phyloP scores from a whole-genome alignment of 2,797 vertebrate genomes.

The Sebastes nivosus region DNA sequence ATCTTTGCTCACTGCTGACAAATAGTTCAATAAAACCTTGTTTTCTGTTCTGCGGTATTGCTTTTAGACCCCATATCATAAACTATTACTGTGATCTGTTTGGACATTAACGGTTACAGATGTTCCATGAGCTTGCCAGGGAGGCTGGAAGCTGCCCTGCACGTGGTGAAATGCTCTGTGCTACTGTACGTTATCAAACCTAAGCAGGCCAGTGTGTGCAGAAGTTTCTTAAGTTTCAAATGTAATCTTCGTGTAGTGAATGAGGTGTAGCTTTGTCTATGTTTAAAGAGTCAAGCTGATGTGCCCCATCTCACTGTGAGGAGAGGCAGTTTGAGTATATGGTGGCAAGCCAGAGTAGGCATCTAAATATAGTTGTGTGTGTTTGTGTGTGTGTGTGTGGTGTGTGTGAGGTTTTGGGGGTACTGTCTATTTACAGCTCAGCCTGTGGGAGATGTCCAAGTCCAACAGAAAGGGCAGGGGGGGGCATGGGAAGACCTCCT shows the following conservation, averaged over 20 bases:
- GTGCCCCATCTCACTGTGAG: slow-evolving; percentile 19
- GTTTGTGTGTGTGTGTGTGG: slow-evolving; percentile 28
- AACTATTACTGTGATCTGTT: slow-evolving; percentile 43
- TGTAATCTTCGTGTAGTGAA: neutral
- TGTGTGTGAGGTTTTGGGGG: slow-evolving; percentile 63
- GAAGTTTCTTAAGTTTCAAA: neutral
- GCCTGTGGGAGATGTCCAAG: slow-evolving; percentile 83
- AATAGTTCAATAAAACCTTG: slow-evolving; percentile 49
- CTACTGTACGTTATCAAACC: slow-evolving; percentile 15
- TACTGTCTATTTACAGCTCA: slow-evolving; percentile 81
- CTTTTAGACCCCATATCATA: slow-evolving; percentile 33
- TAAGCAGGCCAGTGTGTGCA: neutral
- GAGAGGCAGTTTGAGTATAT: slow-evolving; percentile 38
- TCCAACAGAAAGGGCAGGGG: slow-evolving; percentile 76
- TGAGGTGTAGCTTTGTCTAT: neutral
- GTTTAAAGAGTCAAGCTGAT: slow-evolving; percentile 13
- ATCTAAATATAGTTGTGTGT: slow-evolving; percentile 57
- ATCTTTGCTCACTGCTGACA: slow-evolving; percentile 24
- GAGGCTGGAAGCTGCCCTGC: neutral
- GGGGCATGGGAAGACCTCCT: slow-evolving; percentile 84
- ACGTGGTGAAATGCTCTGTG: neutral
- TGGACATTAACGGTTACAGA: slow-evolving; percentile 32
- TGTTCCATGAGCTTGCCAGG: slow-evolving; percentile 24
- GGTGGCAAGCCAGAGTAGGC: slow-evolving; percentile 32
- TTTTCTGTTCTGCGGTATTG: slow-evolving; percentile 24